phyloP scores from a whole-genome alignment of 2,797 vertebrate species.

The Pangasius larnaudii region DNA sequence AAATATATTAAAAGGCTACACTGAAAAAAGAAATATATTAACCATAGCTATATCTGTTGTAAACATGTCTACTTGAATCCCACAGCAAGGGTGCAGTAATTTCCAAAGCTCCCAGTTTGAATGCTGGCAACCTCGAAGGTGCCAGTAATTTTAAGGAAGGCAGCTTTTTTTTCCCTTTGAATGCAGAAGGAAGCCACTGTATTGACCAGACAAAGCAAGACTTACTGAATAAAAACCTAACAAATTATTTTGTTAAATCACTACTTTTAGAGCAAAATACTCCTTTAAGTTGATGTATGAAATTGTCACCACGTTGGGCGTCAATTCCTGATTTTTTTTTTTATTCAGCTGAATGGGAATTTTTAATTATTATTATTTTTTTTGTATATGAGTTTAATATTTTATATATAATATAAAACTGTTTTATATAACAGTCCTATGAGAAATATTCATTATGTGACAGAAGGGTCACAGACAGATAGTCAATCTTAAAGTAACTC shows the following conservation, averaged over 20 bases:
- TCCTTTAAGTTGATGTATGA: not conserved
- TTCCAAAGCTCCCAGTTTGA: conserved; percentile 7
- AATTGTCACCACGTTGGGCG: too few species aligned
- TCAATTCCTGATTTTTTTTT: not conserved
- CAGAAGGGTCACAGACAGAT: too few species aligned
- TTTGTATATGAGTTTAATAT: conserved; percentile 11
- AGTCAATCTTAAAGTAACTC: too few species aligned
- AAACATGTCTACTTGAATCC: conserved; percentile 26
- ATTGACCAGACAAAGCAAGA: not conserved
- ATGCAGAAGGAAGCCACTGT: not conserved
- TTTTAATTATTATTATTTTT: not conserved
- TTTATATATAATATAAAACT: not conserved
- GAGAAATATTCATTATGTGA: too few species aligned
- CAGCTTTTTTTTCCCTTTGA: not conserved
- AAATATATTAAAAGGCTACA: conserved; percentile 71
- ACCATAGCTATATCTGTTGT: not conserved
- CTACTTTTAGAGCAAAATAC: not conserved
- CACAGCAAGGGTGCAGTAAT: not conserved
- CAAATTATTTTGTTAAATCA: not conserved
- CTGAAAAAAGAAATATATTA: not conserved
- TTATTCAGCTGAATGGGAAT: not conserved
- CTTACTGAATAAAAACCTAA: not conserved
- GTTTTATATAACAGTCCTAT: too few species aligned
- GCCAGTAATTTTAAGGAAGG: not conserved
- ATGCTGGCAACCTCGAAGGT: not conserved